A percentile compares a stretch with the other conserved stretches of the same genome.
Conservation (phyloP, 2,113 vertebrate species). For the Galemys pyrenaicus region DNA sequence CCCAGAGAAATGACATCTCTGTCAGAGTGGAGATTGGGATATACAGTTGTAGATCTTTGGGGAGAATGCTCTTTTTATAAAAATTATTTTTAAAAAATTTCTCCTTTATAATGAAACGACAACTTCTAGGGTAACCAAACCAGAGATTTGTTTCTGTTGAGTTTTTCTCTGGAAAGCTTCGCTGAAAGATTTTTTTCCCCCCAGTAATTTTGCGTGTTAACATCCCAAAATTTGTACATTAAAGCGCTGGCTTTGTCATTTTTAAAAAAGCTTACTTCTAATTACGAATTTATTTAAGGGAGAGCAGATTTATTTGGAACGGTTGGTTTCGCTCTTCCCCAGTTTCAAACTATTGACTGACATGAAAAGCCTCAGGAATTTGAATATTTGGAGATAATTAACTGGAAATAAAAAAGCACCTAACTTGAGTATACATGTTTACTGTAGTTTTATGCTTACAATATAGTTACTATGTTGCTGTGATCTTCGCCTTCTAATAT, state of each 20-base stretch:
- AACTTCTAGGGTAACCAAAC: slow-evolving; percentile 26
- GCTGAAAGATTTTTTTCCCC: not conserved
- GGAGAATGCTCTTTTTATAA: not conserved
- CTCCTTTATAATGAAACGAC: not conserved
- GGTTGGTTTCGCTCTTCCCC: not conserved
- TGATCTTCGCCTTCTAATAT: slow-evolving; percentile 75
- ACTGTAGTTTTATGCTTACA: slow-evolving; percentile 79
- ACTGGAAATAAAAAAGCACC: slow-evolving; percentile 35
- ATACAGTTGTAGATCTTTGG: not conserved
- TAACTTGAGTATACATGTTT: slow-evolving; percentile 72
- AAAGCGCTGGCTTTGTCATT: slow-evolving; percentile 2
- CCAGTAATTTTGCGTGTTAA: slow-evolving; percentile 45
- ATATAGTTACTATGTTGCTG: slow-evolving; percentile 75
- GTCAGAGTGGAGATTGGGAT: slow-evolving; percentile 30
- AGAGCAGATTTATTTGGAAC: slow-evolving; percentile 1
- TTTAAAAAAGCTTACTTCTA: slow-evolving; percentile 40
- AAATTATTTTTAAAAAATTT: not conserved
- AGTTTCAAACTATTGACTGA: slow-evolving; percentile 42
- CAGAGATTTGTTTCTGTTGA: slow-evolving; percentile 36
- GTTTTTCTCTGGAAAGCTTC: slow-evolving; percentile 38
- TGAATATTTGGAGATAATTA: slow-evolving; percentile 58
- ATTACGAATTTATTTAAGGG: slow-evolving; percentile 35
- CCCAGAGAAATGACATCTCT: slow-evolving; percentile 59
- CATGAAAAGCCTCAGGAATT: slow-evolving; percentile 55
- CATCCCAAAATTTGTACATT: slow-evolving; percentile 25